These are phyloP conservation scores for Eunapius fragilis DNA, from an alignment of 37 sponge, comb jelly and placozoan genomes.

Conservation along the genomic window DNA sequence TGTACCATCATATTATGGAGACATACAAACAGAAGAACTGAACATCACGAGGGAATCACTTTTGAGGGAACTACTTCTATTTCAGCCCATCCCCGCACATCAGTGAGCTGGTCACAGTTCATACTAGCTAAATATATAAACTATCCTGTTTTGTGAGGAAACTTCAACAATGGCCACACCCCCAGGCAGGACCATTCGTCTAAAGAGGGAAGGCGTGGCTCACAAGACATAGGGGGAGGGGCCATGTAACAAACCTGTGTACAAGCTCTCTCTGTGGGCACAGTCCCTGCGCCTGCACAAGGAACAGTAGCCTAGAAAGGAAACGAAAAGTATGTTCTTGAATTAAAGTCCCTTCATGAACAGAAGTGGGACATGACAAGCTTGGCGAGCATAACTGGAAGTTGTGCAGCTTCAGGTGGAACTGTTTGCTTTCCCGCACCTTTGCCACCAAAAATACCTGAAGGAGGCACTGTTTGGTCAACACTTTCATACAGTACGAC, in stretches of 20 bases:
- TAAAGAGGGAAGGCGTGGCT: background rate
- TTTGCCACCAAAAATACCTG: slow-evolving; percentile 76
- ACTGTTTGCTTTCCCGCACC: slow-evolving; percentile 68
- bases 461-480: slow-evolving; percentile 64
- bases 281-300: slow-evolving; percentile 60
- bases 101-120: slow-evolving; percentile 80
- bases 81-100: slow-evolving; percentile 38
- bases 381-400: slow-evolving; percentile 43
- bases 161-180: slow-evolving; percentile 50
- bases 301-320: slow-evolving; percentile 62
- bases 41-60: background rate
- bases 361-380: slow-evolving; percentile 40
- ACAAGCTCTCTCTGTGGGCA: slow-evolving; percentile 73
- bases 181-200: slow-evolving; percentile 73
- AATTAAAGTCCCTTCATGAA: slow-evolving; percentile 57
- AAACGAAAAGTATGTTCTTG: slow-evolving; percentile 42
- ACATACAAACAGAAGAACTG: too few species aligned
- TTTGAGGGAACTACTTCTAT: background rate
- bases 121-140: slow-evolving; percentile 55
- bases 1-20: too few species aligned
- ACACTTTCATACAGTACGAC: slow-evolving; percentile 56
- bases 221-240: background rate
- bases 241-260: slow-evolving; percentile 52
- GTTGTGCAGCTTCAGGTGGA: slow-evolving; percentile 57
- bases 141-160: slow-evolving; percentile 14